Evolutionary conservation across 2,888 invertebrate genomes (phyloP), one percentile per base, ranked within the genome.

Genomic region (Timandra comae): DNA sequence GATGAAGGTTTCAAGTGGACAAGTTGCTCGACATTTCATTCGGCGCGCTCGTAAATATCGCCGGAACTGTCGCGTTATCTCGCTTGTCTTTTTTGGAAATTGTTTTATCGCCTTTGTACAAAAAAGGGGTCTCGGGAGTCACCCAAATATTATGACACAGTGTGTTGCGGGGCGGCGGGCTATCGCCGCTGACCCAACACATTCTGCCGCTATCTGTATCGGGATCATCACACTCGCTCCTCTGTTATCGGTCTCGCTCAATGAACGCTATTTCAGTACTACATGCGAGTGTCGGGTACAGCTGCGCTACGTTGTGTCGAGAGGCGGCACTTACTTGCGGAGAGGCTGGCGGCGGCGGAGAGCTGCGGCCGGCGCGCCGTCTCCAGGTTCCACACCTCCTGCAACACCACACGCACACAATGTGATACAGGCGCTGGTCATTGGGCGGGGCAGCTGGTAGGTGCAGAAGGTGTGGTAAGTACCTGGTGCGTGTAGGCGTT

Each of bases 291-390:
- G 20, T 1, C 11, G 7, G 20, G 27, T 12, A n/a, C 21, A 8
- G 12, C 9, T 10, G 6, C 7, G 19, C 6, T n/a, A 11, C 11
- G 2, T 22, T 7, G 12, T 30, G 19, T 5, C 9, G 24, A n/a
- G 12, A 6, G n/a, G 6, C 22, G 42, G 52, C n/a, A 90, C 93
- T 91, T 77, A 93, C 93, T 89, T 71, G 91, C 91, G 57, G 91
- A 87, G 46, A 93, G 85, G 46, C 91, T 91, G 39, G 91, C 91
- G 36, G 92, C 89, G 26, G 93, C 91, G 38, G 90, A 89, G 29
- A 90, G 75, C 58, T 88, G 88, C 30, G 84, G 71, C 19, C 87
- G 71, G 29, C 79, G 75, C 46, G 68, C 62, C 43, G 63, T 62
- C 46, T 78, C 69, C 63, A 80, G 43, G 38, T 52, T 49, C 81